Evolutionary conservation across 1,140 invertebrate species (phyloP), one percentile per base, ranked within the genome.

Genomic region (Bursaphelenchus mucronatus): DNA sequence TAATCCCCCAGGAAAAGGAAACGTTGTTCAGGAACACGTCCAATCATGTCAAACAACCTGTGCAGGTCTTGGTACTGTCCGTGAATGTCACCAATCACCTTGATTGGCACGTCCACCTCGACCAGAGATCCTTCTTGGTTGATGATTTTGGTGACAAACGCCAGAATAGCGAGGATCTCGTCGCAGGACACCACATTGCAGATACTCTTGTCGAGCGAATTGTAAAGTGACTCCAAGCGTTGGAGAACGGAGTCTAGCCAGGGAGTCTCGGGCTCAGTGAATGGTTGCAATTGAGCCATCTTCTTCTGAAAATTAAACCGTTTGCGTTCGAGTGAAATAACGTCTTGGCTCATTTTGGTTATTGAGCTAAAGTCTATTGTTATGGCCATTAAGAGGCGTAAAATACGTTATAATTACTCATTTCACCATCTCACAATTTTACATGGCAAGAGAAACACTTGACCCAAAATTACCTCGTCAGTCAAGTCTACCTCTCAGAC

Each of bases 91-190:
- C 64, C 63, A 15, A 64, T 30, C 19, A 66, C 64, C 47, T 66
- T 66, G 47, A 66, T 67, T 19, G 64, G 64, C 15, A 67, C 64
- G 10, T 66, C 64, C 39, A 66, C 53, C 39, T 66, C 64, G 40
- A 55, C 64, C 46, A 66, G 19, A 9, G 64, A 54, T 13, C 64
- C 64, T 30, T 66, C 64, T 30, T 68, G 46, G 17, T 52, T 57
- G 40, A 66, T 66, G 58, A 55, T 50, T 13, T 51, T 44, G 8
- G 50, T 54, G 19, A 68, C 64, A n/a, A 41, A 64, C 9, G 64
- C 41, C 13, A 66, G 30, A 7, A 66, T 51, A 5, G 61, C 64
- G 41, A 66, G 39, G n/a, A 66, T 52, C 19, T 66, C 64, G 47
- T 66, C 61, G 10, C 50, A 39, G 10, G 45, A 11, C 13, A 66